Evolutionary conservation across 2,888 invertebrate genomes (phyloP), one percentile per base, ranked within the genome.

Genomic region (Hirtodrosophila duncani): DNA sequence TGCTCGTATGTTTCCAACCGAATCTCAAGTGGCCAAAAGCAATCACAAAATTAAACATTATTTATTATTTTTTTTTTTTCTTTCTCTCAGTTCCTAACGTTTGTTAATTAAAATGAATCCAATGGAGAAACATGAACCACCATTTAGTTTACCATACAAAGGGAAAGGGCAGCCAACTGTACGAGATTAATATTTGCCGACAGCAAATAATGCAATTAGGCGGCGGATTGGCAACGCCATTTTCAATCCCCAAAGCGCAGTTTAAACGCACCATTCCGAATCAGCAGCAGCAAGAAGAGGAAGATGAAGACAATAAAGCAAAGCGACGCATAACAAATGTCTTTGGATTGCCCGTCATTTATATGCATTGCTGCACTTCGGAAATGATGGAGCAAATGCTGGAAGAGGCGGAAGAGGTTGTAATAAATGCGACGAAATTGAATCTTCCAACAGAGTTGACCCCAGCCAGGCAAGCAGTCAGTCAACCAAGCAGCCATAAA

Each of bases 21-120:
- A 77, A 75, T 70, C 74, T 72, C 67, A 53, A 49, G 74, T 72
- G 70, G 74, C 75, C 79, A 77, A 80, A 79, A 60, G 41, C 44
- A 67, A 46, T 30, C 14, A 10, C 36, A 49, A 20, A 20, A 20
- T 7, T 6, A 20, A 20, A 20, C 4, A 20, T 6, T 20, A 20
- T 6, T 20, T 6, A 20, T 20, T 10, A 14, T 9, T 11, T 26
- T 16, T 38, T 5, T 7, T n/a, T 42, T 41, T 49, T 14, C 37
- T 53, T 46, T 29, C 26, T 52, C 27, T 34, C 74, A 69, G 69
- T 66, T 71, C 55, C 53, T 77, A 77, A 57, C 49, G 37, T 20
- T 1, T 17, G 10, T 55, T 14, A 45, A 43, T 39, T 34, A n/a
- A 26, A 27, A 17, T 20, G 16, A 45, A 37, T 16, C 10, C 1